Evolutionary conservation across 2,888 invertebrate species (phyloP), one percentile per base, ranked within the genome.

Genomic region (Stictocephala bisonia): DNA sequence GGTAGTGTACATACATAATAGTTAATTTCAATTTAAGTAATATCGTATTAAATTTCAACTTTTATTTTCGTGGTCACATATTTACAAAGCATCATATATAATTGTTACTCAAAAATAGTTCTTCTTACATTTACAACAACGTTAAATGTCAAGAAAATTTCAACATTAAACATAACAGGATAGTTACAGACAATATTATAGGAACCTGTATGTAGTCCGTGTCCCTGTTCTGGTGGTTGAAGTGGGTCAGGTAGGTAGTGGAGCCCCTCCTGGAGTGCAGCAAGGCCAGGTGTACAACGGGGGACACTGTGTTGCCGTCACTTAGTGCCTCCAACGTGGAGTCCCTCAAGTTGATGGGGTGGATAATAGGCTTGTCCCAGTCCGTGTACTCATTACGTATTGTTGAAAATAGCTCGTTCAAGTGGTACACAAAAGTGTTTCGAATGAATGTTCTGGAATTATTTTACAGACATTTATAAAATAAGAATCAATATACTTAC

Each of bases 311-410:
- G 79, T 97, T 93, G 0, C 96, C 96, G 83, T 97, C 97, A 81
- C 96, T 95, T 69, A 97, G 86, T 74, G 96, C 91, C 83, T 94
- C 93, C 76, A 96, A 86, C 24, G 95, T 91, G 69, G 91, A 94
- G 83, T 93, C 96, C 81, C 94, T 90, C 77, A 94, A 93, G 83
- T 92, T 93, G 82, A 93, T 87, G 77, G 95, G 93, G 84, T 93
- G 94, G 81, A 94, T 92, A 79, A 94, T 91, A 2, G 94, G 93
- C 80, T 91, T 90, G 84, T 94, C 95, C 97, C 97, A 97, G 84
- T 97, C 96, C 75, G 96, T 97, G 85, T 98, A 98, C 85, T 97
- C 96, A 84, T 97, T 97, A 84, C 93, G 87, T 40, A 97, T 87
- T 69, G 97, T 96, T 68, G 96, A 95, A 85, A 95, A 94, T 82